These are phyloP conservation scores for Guaruba guarouba DNA, from an alignment of 2,113 vertebrate species.

Conservation along the genomic window DNA sequence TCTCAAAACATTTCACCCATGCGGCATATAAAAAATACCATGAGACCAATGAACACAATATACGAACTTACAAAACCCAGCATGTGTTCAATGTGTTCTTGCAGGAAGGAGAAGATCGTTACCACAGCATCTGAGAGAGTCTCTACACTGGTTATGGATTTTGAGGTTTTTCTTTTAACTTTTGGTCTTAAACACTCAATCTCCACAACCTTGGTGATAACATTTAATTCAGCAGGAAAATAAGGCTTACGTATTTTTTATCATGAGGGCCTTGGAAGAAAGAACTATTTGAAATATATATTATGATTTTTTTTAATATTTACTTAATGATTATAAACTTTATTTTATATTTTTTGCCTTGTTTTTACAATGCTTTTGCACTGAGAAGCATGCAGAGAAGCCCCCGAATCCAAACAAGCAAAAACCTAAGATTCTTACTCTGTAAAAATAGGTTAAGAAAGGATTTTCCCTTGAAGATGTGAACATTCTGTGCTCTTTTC, in stretches of 20 bases:
- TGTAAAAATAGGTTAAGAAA: background rate
- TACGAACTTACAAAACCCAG: background rate
- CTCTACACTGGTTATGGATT: background rate
- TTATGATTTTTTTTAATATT: background rate
- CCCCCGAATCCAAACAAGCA: background rate
- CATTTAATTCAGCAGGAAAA: background rate
- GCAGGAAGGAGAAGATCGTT: background rate
- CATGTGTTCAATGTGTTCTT: background rate
- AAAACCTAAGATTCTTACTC: background rate
- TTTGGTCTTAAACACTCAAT: background rate
- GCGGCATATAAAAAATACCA: background rate
- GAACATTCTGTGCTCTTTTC: background rate
- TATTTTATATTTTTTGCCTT: background rate
- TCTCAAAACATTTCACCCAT: background rate
- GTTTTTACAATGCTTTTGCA: background rate
- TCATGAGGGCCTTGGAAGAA: background rate
- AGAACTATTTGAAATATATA: background rate
- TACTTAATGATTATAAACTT: background rate
- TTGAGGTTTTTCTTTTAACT: background rate
- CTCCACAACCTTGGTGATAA: background rate
- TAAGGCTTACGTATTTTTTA: background rate
- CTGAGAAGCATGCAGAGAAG: background rate
- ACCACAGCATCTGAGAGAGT: background rate
- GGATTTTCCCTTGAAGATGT: background rate
- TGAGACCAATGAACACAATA: background rate